Evolutionary conservation across 1,140 invertebrate species (phyloP).

Genomic region (Orius insidiosus): DNA sequence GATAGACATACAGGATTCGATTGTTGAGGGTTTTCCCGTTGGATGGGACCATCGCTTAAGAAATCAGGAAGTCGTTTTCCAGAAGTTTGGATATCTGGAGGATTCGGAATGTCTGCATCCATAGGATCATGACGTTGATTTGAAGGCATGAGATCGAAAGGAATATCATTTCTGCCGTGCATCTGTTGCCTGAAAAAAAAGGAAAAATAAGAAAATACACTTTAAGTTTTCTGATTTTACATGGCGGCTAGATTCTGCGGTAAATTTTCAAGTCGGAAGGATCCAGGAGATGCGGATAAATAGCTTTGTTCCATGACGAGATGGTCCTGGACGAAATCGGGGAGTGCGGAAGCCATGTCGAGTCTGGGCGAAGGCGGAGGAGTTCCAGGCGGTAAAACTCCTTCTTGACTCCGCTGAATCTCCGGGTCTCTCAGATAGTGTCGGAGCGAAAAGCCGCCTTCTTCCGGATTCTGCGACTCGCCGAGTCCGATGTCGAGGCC

Average conservation of each 20-base stretch:
- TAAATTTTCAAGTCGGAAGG: no score
- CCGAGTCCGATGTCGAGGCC: constrained; percentile 5
- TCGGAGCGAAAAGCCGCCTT: constrained; percentile 2
- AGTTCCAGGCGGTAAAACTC: neutral
- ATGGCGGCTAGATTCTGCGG: no score
- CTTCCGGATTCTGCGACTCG: neutral
- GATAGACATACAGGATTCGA: neutral
- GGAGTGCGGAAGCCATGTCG: constrained; percentile 29
- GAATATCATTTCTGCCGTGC: no score
- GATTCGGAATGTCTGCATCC: constrained; percentile 11
- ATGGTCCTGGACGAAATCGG: constrained; percentile 43
- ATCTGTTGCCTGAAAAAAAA: no score
- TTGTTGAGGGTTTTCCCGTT: constrained; percentile 20
- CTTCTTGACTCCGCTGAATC: constrained; percentile 1
- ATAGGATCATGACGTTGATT: no score
- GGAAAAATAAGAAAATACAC: no score
- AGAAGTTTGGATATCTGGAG: constrained; percentile 7
- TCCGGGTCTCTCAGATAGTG: constrained; percentile 1
- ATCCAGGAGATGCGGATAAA: constrained; percentile 1
- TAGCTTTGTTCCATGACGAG: constrained; percentile 37
- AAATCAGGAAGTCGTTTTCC: constrained; percentile 49
- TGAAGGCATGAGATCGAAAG: no score
- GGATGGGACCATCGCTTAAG: constrained; percentile 50
- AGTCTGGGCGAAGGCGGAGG: constrained; percentile 7
- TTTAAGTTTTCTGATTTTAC: no score